Evolutionary conservation across 1,140 invertebrate genomes (phyloP), one percentile per base, ranked within the genome.

Genomic region (Drosophila orena): DNA sequence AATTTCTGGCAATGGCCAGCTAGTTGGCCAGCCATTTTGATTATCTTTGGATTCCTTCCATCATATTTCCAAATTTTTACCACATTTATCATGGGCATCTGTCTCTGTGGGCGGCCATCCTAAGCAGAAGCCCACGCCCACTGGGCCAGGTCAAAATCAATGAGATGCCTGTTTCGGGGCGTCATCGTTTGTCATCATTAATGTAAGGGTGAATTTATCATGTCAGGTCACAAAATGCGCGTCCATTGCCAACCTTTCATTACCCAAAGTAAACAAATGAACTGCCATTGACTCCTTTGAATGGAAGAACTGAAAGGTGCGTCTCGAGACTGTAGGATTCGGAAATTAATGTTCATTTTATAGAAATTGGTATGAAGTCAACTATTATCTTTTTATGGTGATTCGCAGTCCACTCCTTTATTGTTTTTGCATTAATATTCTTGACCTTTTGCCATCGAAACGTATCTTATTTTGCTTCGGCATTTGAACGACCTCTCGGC

Each of bases 171-270:
- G 54, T 42, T 44, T 65, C 38, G 27, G 47, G 24, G 64, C 58
- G 37, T 47, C 52, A 74, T 81, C 52, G 69, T 81, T 85, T 81
- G 81, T 77, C 81, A 85, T 85, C 72, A 66, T 75, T 75, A 75
- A 75, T 65, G 70, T 59, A 44, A 50, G 17, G 35, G 27, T 37
- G 49, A 62, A 75, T 75, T 75, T 75, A 75, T 85, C 76, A 85
- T 64, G 49, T 24, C 40, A 49, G 47, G 27, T 17, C 50, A 22
- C 42, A 24, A 38, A 42, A 34, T 54, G 44, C 38, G 69, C 52
- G 73, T 70, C 56, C 62, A 74, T 64, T 81, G 70, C 64, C 62
- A 85, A 69, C 81, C 81, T 72, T 84, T 76, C 76, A 84, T 83
- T 83, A 60, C 64, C 53, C 71, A 62, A 56, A 68, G 61, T 52